Evolutionary conservation across 2,113 vertebrate genomes (phyloP).

Genomic region (Phocoena phocoena): DNA sequence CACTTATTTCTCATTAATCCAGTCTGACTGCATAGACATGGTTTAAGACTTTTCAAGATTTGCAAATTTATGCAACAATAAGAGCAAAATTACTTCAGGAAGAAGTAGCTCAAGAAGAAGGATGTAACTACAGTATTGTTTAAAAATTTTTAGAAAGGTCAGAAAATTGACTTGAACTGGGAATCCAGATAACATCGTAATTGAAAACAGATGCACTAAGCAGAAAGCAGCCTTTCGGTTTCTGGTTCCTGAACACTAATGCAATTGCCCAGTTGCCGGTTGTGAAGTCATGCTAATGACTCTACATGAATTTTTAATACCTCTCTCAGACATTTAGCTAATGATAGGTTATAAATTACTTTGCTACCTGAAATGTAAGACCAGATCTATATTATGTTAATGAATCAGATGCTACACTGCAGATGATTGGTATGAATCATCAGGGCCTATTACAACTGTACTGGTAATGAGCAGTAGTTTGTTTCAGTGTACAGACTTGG

Average conservation of each 20-base stretch:
- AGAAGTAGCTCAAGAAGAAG: not conserved
- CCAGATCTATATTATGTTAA: conserved; percentile 27
- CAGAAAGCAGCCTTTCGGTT: not conserved
- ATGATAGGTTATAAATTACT: conserved; percentile 51
- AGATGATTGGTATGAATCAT: not conserved
- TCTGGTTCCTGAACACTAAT: conserved; percentile 55
- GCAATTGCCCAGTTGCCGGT: conserved; percentile 34
- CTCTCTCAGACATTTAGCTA: conserved; percentile 28
- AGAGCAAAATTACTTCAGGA: not conserved
- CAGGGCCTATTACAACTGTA: not conserved
- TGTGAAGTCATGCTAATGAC: conserved; percentile 53
- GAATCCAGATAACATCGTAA: conserved; percentile 7
- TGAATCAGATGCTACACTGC: conserved; percentile 30
- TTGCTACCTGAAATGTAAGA: conserved; percentile 31
- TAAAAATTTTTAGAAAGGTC: not conserved
- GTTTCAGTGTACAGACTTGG: not conserved
- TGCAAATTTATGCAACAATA: not conserved
- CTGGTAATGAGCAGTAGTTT: not conserved
- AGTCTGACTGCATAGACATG: not conserved
- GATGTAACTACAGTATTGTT: not conserved
- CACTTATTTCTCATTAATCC: not conserved
- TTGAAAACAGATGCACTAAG: conserved; percentile 10
- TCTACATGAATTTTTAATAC: conserved; percentile 49
- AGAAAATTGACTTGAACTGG: not conserved
- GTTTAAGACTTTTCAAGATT: not conserved